Evolutionary conservation across 2,888 invertebrate genomes (phyloP).

Genomic region (Pocota personata): DNA sequence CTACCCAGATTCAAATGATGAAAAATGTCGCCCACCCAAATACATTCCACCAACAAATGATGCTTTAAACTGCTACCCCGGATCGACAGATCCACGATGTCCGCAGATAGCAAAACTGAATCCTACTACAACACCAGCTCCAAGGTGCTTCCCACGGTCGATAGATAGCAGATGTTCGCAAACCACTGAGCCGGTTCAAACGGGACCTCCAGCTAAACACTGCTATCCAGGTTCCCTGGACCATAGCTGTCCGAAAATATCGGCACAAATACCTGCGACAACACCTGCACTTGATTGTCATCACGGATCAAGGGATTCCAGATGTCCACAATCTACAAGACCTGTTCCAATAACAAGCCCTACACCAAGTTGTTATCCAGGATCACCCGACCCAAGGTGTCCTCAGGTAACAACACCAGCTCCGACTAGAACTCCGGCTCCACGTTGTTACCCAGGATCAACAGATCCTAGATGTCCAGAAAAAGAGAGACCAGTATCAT

Average conservation of each 20-base stretch:
- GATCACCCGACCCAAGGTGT: conserved; percentile 75
- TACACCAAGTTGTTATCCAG: conserved; percentile 24
- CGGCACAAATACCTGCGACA: conserved; percentile 60
- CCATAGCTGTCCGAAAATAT: conserved; percentile 79
- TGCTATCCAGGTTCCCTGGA: conserved; percentile 82
- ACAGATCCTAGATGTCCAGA: conserved; percentile 44
- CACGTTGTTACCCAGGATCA: conserved; percentile 56
- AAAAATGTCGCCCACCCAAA: conserved; percentile 73
- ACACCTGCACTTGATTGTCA: conserved; percentile 75
- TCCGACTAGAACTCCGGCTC: conserved; percentile 71
- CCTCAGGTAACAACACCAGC: conserved; percentile 73
- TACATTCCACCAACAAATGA: conserved; percentile 56
- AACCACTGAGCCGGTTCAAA: conserved; percentile 71
- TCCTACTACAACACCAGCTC: conserved; percentile 74
- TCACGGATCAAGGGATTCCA: conserved; percentile 77
- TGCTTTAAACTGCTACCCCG: conserved; percentile 76
- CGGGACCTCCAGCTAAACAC: conserved; percentile 65
- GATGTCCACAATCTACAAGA: conserved; percentile 73
- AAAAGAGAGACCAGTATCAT: conserved; percentile 23
- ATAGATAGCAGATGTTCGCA: conserved; percentile 71
- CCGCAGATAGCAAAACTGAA: conserved; percentile 32
- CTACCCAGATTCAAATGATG: conserved; percentile 75
- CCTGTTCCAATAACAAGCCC: not conserved
- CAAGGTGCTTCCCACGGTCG: conserved; percentile 77
- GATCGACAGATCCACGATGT: conserved; percentile 78